Evolutionary conservation across 2,888 invertebrate species (phyloP).

Genomic region (Philonicus albiceps): DNA sequence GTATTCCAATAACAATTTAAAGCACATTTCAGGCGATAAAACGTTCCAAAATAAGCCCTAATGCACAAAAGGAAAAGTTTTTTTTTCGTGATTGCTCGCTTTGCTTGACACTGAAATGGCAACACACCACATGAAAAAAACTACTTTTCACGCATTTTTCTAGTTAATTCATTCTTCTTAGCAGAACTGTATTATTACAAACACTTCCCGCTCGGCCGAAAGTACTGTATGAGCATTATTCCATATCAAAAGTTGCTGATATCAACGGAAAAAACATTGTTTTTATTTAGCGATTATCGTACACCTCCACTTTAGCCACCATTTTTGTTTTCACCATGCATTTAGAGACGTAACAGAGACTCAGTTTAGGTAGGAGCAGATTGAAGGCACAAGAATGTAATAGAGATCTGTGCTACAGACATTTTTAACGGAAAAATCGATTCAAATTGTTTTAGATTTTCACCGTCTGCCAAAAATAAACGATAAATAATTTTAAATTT

Average conservation of each 20-base stretch:
- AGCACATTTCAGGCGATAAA: constrained; percentile 25
- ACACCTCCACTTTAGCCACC: constrained; percentile 42
- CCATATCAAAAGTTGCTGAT: background rate
- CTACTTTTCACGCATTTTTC: constrained; percentile 28
- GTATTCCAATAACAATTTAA: background rate
- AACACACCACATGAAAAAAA: constrained; percentile 42
- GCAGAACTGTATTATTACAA: background rate
- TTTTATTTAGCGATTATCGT: constrained; percentile 38
- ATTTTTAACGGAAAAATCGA: background rate
- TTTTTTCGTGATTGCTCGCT: constrained; percentile 8
- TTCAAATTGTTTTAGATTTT: background rate
- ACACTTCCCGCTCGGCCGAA: background rate
- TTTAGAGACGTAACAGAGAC: background rate
- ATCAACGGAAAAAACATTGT: constrained; percentile 33
- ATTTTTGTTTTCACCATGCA: constrained; percentile 39
- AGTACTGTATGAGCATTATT: background rate
- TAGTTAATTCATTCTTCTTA: background rate
- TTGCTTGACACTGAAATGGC: constrained; percentile 4
- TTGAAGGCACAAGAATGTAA: background rate
- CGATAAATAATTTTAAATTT: background rate
- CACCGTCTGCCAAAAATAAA: background rate
- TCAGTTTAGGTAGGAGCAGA: background rate
- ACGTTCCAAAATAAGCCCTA: constrained; percentile 3
- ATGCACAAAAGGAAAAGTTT: background rate
- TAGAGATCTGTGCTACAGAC: background rate